These are phyloP conservation scores for Athene noctua DNA, from an alignment of 2,113 vertebrate genomes.

Conservation along the genomic window DNA sequence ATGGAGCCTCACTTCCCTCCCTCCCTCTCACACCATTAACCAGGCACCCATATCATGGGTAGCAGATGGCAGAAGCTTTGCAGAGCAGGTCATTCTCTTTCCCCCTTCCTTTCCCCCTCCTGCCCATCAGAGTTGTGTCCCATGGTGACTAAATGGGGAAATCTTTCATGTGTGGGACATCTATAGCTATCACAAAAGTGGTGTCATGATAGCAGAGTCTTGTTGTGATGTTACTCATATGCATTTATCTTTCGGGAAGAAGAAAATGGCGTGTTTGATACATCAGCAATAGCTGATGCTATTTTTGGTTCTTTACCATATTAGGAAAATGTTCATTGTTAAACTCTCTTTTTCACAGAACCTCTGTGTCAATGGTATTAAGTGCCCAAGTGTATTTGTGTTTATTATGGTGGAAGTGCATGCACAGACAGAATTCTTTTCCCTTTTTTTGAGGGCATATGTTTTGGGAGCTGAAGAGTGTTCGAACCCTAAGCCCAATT, in stretches of 20 bases:
- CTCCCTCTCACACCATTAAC: not conserved
- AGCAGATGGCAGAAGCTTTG: not conserved
- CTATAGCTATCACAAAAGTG: not conserved
- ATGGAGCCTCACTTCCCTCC: not conserved
- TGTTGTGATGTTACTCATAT: not conserved
- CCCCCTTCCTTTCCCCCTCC: not conserved
- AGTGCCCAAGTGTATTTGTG: not conserved
- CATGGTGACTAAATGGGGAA: accelerated
- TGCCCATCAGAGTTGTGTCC: not conserved
- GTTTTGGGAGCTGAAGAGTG: slow-evolving; percentile 2
- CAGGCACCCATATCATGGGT: not conserved
- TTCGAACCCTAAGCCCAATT: not conserved
- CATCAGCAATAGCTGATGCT: not conserved
- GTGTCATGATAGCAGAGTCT: not conserved
- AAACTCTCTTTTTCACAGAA: not conserved
- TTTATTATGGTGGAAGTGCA: not conserved
- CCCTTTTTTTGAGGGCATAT: not conserved
- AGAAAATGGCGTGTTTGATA: not conserved
- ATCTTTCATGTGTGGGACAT: not conserved
- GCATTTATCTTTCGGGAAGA: not conserved
- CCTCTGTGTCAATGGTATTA: not conserved
- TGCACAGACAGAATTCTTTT: not conserved
- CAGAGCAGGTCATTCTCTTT: not conserved
- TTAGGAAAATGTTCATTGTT: not conserved
- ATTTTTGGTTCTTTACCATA: not conserved